Evolutionary conservation across 2,113 vertebrate genomes (phyloP).

Genomic region (Microtus pennsylvanicus): DNA sequence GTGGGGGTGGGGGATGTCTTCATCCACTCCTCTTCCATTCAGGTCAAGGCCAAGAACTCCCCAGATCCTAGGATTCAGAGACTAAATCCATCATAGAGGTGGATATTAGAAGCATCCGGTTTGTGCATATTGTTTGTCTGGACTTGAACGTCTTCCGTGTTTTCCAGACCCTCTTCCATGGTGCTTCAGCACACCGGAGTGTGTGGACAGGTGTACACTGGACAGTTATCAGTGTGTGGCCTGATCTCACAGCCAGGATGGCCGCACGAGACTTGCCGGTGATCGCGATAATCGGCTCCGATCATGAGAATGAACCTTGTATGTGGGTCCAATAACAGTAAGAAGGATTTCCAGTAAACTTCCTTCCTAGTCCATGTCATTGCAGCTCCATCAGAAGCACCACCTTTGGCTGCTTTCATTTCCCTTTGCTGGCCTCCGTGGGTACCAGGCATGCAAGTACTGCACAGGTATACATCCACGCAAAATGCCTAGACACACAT

Average conservation of each 20-base stretch:
- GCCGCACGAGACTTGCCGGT: no score
- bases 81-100: not conserved
- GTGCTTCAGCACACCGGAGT: not conserved
- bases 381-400: not conserved
- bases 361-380: not conserved
- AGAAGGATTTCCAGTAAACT: not conserved
- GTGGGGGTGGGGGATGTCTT: accelerated
- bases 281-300: not conserved
- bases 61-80: accelerated
- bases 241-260: not conserved
- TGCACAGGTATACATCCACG: no score
- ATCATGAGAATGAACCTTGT: not conserved
- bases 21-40: not conserved
- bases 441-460: no score
- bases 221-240: accelerated
- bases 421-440: no score
- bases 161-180: not conserved
- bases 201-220: accelerated
- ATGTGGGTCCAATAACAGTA: no score
- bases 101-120: not conserved
- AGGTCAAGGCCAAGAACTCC: not conserved
- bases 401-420: not conserved
- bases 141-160: not conserved
- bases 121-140: not conserved
- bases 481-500: no score